A percentile compares a stretch with the other conserved stretches of the same genome.
phyloP scores from a whole-genome alignment of 2,113 vertebrate genomes.

The Tragelaphus scriptus region DNA sequence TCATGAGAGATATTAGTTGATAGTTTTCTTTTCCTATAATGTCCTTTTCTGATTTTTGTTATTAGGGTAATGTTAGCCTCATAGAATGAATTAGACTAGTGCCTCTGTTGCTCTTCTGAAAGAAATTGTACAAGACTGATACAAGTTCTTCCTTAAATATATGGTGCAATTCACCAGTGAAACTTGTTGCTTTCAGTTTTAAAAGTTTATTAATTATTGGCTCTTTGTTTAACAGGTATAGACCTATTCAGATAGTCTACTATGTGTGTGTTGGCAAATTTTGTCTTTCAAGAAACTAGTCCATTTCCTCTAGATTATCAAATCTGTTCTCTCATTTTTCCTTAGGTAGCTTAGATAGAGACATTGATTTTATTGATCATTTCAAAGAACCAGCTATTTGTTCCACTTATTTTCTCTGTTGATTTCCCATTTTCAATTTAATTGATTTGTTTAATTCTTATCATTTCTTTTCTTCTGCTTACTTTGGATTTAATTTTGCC shows the following conservation, averaged over 20 bases:
- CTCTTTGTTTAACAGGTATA: not conserved
- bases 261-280: not conserved
- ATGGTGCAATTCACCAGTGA: not conserved
- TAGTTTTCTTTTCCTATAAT: not conserved
- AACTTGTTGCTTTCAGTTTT: not conserved
- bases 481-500: not conserved
- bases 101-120: not conserved
- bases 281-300: not conserved
- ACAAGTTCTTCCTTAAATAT: not conserved
- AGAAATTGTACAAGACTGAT: not conserved
- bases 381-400: not conserved
- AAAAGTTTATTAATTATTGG: not conserved
- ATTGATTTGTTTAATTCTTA: not conserved
- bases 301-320: not conserved
- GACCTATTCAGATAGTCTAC: not conserved
- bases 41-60: not conserved
- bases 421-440: not conserved
- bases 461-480: not conserved
- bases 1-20: not conserved
- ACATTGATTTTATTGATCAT: not conserved
- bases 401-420: not conserved
- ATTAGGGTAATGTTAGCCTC: not conserved
- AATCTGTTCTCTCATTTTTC: not conserved
- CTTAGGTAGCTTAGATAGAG: not conserved
- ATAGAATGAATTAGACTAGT: not conserved